Base-by-base conservation (phyloP, 2,797 vertebrate genomes). In the Megaceryle alcyon region DNA sequence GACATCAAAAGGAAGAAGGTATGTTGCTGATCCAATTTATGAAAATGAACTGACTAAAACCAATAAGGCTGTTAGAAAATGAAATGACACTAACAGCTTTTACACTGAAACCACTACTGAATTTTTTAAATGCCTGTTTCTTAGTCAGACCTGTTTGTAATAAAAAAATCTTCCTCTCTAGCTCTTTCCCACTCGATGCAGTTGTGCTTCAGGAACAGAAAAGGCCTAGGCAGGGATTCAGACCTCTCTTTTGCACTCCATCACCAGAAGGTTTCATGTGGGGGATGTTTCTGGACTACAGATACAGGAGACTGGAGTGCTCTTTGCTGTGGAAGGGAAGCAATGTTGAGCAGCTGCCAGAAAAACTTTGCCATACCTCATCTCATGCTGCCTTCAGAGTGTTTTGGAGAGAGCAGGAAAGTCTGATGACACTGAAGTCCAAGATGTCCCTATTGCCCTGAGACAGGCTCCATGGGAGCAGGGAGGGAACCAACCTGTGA, bases 191-290 rank as follows among this genome's bases (percentile, higher is more conserved):
- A 65, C 51, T 56, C 63, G 69, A 57, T 49, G 44, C 43, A 63
- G 76, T 87, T 82, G 69, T 92, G 59, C 22, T 90, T 78, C 57
- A 69, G 86, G 66, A 90, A 86, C 37, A 82, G 65, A 69, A 90
- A 51, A 33, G 66, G 44, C 70, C 84, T 77, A 78, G 26, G 59
- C 66, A 79, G 20, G 43, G 41, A 95, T 88, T 91, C 53, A 71
- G 56, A 53, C 6, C 68, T 76, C 39, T 39, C 48, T 75, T 63
- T 65, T 64, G 35, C 22, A 46, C 51, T 88, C 51, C 57, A 83
- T 78, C 59, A 57, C 29, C 59, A 64, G 11, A 61, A 90, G 39
- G 77, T 72, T 92, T 92, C 70, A 81, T 12, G 14, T 5, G 10
- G 35, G n/a, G 31, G 63, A 69, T 68, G 65, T 53, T 59, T 81